A percentile compares a stretch with the other conserved stretches of the same genome.
Conservation (phyloP, 2,888 invertebrate species). For the Drosophila paranaensis region DNA sequence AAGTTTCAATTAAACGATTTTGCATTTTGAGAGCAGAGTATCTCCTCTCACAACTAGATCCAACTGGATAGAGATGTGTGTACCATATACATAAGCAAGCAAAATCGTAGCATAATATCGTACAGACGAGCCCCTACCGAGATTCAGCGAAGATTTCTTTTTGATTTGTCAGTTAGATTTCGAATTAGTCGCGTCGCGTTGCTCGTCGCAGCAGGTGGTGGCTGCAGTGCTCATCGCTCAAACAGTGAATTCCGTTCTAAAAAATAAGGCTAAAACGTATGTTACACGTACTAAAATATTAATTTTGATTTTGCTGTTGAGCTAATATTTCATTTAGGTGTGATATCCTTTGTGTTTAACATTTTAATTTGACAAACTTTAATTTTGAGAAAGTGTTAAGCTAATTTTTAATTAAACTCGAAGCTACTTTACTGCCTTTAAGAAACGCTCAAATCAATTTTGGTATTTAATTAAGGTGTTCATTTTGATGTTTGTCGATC, state of each 20-base stretch:
- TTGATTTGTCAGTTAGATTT: constrained; percentile 48
- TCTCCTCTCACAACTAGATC: constrained; percentile 33
- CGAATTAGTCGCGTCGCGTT: constrained; percentile 54
- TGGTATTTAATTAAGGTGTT: too few relatives aligned
- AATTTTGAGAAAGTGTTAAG: background rate
- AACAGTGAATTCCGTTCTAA: background rate
- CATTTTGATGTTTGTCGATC: too few relatives aligned
- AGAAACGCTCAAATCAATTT: too few relatives aligned
- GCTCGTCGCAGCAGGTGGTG: constrained; percentile 30
- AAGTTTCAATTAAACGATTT: constrained; percentile 64
- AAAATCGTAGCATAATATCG: constrained; percentile 24
- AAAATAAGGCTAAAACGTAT: background rate
- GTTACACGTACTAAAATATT: background rate
- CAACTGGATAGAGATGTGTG: constrained; percentile 21
- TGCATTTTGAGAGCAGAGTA: constrained; percentile 55
- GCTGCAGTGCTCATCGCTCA: constrained; percentile 15
- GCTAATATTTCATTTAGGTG: background rate
- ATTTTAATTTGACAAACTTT: too few relatives aligned
- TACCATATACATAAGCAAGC: background rate
- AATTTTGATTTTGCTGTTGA: background rate
- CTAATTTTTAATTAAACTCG: too few relatives aligned
- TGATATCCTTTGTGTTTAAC: background rate
- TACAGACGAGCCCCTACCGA: background rate
- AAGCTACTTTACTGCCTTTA: too few relatives aligned
- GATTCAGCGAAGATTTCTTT: constrained; percentile 49